These are phyloP conservation scores for Tychaedon coryphoeus DNA, from an alignment of 2,113 vertebrate genomes.

Conservation along the genomic window DNA sequence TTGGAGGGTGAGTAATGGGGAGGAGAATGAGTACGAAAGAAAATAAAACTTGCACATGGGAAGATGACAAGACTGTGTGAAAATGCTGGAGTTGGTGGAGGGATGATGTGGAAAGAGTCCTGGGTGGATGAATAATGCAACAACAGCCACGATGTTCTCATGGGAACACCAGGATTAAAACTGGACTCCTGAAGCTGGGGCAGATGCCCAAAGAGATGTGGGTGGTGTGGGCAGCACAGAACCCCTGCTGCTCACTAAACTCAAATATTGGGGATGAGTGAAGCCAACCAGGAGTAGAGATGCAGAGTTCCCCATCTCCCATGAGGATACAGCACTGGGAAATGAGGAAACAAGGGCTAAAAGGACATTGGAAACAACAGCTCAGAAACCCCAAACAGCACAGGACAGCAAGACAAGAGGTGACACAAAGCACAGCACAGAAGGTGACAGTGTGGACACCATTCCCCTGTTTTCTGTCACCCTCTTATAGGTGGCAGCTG, in stretches of 20 bases:
- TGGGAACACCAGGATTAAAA: neutral
- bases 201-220: neutral
- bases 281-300: neutral
- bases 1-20: rapidly evolving
- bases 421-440: rapidly evolving
- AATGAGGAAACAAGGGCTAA: neutral
- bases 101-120: neutral
- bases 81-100: neutral
- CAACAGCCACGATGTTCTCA: rapidly evolving
- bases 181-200: neutral
- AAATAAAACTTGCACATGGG: neutral
- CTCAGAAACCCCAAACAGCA: neutral
- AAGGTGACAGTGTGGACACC: neutral
- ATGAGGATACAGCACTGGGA: neutral
- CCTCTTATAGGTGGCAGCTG: neutral
- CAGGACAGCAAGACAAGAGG: neutral
- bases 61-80: rapidly evolving
- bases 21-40: neutral
- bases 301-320: neutral
- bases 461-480: neutral
- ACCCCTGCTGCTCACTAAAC: neutral
- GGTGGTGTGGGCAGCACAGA: rapidly evolving
- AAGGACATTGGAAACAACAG: neutral
- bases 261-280: neutral
- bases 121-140: neutral